These are phyloP conservation scores for Nomada lathburiana DNA, from an alignment of 2,888 invertebrate genomes.

Conservation along the genomic window DNA sequence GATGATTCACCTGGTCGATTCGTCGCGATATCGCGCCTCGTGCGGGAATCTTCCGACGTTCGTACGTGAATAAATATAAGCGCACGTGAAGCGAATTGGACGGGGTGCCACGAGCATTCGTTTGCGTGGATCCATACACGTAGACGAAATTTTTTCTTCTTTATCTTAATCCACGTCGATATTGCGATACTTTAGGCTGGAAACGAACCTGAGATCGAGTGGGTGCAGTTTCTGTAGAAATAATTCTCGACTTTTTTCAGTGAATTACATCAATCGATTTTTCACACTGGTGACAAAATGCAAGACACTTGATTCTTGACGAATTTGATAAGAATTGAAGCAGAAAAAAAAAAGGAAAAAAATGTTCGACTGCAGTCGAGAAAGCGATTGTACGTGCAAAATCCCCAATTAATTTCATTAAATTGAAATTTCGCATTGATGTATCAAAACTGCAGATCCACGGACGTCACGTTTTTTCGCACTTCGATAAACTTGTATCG, in stretches of 20 bases:
- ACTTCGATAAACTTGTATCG: slow-evolving; percentile 19
- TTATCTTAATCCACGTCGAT: slow-evolving; percentile 22
- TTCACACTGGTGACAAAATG: neutral
- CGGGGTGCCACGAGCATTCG: neutral
- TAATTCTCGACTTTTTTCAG: neutral
- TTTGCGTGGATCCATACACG: slow-evolving; percentile 36
- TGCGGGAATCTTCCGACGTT: slow-evolving; percentile 18
- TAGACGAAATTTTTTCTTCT: neutral
- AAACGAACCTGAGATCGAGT: neutral
- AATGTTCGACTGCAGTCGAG: neutral
- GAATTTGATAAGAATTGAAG: no score
- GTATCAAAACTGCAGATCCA: slow-evolving; percentile 4
- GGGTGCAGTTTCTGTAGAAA: neutral
- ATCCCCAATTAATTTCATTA: neutral
- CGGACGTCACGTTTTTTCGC: slow-evolving; percentile 17
- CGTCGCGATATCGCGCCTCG: slow-evolving; percentile 22
- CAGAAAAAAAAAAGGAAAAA: no score
- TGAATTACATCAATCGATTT: no score
- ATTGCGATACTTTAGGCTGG: slow-evolving; percentile 2
- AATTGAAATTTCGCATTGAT: neutral
- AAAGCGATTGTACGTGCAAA: neutral
- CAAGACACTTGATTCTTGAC: neutral
- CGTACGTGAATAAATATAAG: neutral
- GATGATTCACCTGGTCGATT: slow-evolving; percentile 38
- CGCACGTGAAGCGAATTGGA: slow-evolving; percentile 6